Conservation (phyloP, 2,888 invertebrate genomes). For the Leptopilina drosophilae region DNA sequence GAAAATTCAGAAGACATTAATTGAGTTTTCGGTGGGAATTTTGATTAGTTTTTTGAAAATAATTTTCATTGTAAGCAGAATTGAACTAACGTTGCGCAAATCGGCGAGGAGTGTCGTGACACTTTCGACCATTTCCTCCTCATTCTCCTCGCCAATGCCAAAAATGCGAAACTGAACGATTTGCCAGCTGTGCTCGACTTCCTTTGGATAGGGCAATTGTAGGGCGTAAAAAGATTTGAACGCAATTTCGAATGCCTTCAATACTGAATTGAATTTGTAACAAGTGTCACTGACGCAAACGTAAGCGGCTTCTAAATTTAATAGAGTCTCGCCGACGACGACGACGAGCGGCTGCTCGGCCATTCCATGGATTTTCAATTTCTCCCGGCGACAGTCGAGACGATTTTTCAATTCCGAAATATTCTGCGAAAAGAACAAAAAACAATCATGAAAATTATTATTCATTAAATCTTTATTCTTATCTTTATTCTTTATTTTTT, state of each 20-base stretch:
- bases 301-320: background rate
- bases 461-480: too few species aligned
- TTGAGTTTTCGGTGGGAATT: too few species aligned
- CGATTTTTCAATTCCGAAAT: background rate
- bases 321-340: background rate
- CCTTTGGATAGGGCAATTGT: background rate
- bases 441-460: too few species aligned
- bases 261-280: background rate
- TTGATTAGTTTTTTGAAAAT: too few species aligned
- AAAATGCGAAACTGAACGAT: background rate
- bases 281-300: background rate
- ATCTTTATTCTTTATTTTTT: too few species aligned
- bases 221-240: background rate
- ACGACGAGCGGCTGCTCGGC: background rate
- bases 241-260: background rate
- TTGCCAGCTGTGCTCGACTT: constrained; percentile 1
- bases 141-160: background rate
- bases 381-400: background rate
- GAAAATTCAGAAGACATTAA: too few species aligned
- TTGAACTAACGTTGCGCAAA: background rate
- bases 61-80: too few species aligned
- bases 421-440: background rate
- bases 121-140: constrained; percentile 7
- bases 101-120: background rate
- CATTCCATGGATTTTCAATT: background rate